A percentile compares a stretch with the other conserved stretches of the same genome.
Evolutionary conservation across 2,888 invertebrate genomes (phyloP).

Genomic region (Arge pagana): DNA sequence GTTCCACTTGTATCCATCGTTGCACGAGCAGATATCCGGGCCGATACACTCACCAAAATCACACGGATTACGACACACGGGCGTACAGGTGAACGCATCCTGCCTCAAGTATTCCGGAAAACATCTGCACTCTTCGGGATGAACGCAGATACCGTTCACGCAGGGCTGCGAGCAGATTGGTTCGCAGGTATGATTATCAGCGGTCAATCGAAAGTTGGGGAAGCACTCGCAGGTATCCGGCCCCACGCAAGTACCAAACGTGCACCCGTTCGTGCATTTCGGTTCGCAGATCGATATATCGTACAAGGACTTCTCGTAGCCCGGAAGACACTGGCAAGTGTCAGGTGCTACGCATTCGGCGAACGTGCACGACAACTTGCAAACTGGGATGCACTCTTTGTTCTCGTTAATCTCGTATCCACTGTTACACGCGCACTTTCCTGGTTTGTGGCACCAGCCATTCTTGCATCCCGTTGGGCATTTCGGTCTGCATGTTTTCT

Average conservation of each 20-base stretch:
- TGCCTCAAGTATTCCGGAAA: slow-evolving; percentile 28
- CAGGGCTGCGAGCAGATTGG: slow-evolving; percentile 43
- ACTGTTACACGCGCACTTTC: slow-evolving; percentile 21
- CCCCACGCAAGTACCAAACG: slow-evolving; percentile 27
- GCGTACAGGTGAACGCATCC: background rate
- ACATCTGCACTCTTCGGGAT: slow-evolving; percentile 30
- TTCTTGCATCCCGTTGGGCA: background rate
- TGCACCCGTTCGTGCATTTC: slow-evolving; percentile 22
- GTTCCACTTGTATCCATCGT: slow-evolving; percentile 29
- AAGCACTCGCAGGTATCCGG: slow-evolving; percentile 36
- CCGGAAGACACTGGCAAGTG: slow-evolving; percentile 15
- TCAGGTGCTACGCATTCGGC: slow-evolving; percentile 56
- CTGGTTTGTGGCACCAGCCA: slow-evolving; percentile 10
- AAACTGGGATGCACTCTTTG: slow-evolving; percentile 11
- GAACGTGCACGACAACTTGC: slow-evolving; percentile 41
- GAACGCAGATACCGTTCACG: slow-evolving; percentile 32
- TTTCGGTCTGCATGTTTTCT: background rate
- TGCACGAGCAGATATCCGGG: slow-evolving; percentile 29
- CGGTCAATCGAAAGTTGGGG: slow-evolving; percentile 20
- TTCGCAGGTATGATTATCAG: slow-evolving; percentile 31
- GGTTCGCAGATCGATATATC: slow-evolving; percentile 22
- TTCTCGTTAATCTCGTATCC: slow-evolving; percentile 18
- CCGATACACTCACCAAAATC: slow-evolving; percentile 8
- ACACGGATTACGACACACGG: slow-evolving; percentile 10
- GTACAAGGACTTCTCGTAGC: slow-evolving; percentile 38